Conservation (phyloP, 1,140 invertebrate species). For the Drosophila subpulchrella region DNA sequence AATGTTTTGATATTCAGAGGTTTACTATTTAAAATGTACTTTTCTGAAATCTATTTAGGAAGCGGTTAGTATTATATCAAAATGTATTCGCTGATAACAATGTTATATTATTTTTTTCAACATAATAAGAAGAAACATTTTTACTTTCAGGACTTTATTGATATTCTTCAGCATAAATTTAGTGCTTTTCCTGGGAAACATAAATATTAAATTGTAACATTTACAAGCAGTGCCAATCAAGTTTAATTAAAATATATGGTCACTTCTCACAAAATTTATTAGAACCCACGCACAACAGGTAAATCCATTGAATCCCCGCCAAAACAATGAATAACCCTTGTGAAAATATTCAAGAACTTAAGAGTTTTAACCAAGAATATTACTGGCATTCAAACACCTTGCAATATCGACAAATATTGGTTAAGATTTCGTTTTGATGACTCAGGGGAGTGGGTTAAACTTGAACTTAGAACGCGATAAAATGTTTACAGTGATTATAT, state of each 20-base stretch:
- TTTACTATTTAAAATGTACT: too few relatives aligned
- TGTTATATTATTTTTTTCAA: too few relatives aligned
- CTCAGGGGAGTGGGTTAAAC: conserved; percentile 11
- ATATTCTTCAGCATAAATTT: not conserved
- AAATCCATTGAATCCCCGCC: not conserved
- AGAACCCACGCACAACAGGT: not conserved
- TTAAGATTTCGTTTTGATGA: conserved; percentile 6
- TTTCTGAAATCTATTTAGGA: too few relatives aligned
- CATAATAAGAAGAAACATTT: too few relatives aligned
- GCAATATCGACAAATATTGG: not conserved
- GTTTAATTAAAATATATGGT: not conserved
- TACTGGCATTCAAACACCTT: not conserved
- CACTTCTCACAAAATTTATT: not conserved
- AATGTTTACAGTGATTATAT: conserved; percentile 43
- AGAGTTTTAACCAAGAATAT: not conserved
- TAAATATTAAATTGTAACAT: conserved; percentile 1
- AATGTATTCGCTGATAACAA: too few relatives aligned
- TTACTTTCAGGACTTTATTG: too few relatives aligned
- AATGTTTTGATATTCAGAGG: too few relatives aligned
- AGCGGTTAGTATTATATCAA: too few relatives aligned
- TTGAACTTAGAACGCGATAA: conserved; percentile 44
- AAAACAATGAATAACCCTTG: conserved; percentile 1
- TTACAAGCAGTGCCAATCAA: not conserved
- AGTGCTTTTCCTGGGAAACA: not conserved
- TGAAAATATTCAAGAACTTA: not conserved